Conservation (phyloP, 1,140 invertebrate species). For the Caenorhabditis latens region DNA sequence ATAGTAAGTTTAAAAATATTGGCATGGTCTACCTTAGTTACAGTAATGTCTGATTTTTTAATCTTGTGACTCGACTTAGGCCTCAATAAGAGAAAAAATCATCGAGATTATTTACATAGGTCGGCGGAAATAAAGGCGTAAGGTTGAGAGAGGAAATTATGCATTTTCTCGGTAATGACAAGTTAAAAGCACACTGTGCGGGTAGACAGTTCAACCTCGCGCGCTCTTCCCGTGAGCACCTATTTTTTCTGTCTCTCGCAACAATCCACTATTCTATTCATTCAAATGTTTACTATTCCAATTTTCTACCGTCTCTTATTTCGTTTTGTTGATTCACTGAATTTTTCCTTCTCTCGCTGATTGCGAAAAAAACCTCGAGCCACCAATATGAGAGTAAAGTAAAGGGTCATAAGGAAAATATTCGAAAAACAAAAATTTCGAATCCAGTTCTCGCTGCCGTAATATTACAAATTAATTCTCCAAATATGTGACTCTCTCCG, state of each 20-base stretch:
- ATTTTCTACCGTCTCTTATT: slow-evolving; percentile 55
- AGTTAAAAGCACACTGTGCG: slow-evolving; percentile 36
- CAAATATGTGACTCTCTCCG: not conserved
- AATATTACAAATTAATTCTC: not conserved
- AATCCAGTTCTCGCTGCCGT: not conserved
- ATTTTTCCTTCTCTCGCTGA: slow-evolving; percentile 44
- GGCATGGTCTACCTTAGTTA: too few relatives aligned
- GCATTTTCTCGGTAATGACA: slow-evolving; percentile 32
- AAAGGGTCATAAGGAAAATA: not conserved
- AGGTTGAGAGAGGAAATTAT: slow-evolving; percentile 23
- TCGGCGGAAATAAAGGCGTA: not conserved
- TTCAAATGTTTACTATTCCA: slow-evolving; percentile 56
- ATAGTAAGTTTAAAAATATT: too few relatives aligned
- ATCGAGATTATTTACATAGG: slow-evolving; percentile 18
- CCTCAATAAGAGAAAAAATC: not conserved
- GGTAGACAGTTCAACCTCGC: slow-evolving; percentile 24
- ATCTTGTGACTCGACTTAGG: not conserved
- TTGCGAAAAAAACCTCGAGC: slow-evolving; percentile 31
- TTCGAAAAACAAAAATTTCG: not conserved
- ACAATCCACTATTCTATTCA: slow-evolving; percentile 54
- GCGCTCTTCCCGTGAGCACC: slow-evolving; percentile 29
- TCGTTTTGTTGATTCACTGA: slow-evolving; percentile 53
- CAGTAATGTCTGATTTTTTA: not conserved
- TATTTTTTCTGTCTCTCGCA: slow-evolving; percentile 19
- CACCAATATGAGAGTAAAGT: not conserved